These are phyloP conservation scores for Etia nguti DNA, from an alignment of 2,113 vertebrate species.

Conservation along the genomic window DNA sequence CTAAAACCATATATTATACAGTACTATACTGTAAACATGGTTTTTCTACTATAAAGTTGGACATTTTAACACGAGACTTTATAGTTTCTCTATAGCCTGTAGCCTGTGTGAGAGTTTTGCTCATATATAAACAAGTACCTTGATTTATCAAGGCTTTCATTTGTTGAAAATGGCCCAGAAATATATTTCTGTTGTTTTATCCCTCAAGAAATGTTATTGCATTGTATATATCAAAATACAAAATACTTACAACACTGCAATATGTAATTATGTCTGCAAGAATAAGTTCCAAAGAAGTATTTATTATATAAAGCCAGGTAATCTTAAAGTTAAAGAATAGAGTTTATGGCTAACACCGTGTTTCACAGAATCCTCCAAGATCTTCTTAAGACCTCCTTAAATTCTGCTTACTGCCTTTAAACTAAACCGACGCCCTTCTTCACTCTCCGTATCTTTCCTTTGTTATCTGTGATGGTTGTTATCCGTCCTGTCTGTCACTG, in stretches of 20 bases:
- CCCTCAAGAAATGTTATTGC: not conserved
- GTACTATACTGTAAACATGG: not conserved
- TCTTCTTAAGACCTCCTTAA: not conserved
- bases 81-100: not conserved
- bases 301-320: not conserved
- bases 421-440: not conserved
- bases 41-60: not conserved
- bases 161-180: not conserved
- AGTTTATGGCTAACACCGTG: not conserved
- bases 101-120: not conserved
- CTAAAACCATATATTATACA: not conserved
- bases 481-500: conserved; percentile 13
- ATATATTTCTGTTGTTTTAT: not conserved
- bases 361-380: not conserved
- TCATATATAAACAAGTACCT: not conserved
- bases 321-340: not conserved
- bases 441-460: not conserved
- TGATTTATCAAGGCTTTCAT: not conserved
- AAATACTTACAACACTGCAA: not conserved
- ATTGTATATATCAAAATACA: not conserved
- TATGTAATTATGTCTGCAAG: not conserved
- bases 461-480: not conserved
- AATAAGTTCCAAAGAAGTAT: not conserved
- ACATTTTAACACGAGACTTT: not conserved
- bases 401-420: not conserved